These are phyloP conservation scores for Hemiscyllium ocellatum DNA, from an alignment of 2,113 vertebrate genomes.

Conservation along the genomic window DNA sequence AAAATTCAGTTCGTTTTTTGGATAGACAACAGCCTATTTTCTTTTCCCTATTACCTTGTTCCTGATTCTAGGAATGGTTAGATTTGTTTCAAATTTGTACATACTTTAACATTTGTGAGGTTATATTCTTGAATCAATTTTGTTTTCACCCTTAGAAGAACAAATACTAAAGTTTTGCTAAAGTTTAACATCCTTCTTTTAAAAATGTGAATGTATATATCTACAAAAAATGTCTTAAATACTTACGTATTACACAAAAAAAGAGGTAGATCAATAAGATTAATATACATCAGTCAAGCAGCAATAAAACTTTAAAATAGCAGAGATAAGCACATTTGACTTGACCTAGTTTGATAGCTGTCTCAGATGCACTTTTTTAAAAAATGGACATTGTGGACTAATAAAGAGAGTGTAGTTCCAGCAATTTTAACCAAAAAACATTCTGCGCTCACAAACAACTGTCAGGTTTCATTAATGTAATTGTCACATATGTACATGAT, in stretches of 20 bases:
- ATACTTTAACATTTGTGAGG: not conserved
- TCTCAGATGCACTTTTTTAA: not conserved
- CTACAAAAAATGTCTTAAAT: not conserved
- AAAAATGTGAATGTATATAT: not conserved
- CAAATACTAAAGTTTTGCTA: not conserved
- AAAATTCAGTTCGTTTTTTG: not conserved
- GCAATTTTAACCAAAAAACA: not conserved
- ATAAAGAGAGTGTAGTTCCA: not conserved
- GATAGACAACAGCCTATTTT: not conserved
- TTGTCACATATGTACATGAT: not conserved
- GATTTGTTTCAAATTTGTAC: not conserved
- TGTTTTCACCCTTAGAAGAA: not conserved
- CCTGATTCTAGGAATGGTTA: not conserved
- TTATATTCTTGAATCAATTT: not conserved
- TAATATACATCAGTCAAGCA: not conserved
- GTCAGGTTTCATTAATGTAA: not conserved
- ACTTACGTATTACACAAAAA: not conserved
- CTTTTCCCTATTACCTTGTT: not conserved
- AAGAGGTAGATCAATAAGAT: not conserved
- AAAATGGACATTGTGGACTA: not conserved
- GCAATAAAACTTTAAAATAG: not conserved
- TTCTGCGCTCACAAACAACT: not conserved
- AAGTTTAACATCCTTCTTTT: not conserved
- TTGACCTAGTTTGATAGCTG: not conserved
- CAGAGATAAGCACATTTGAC: slow-evolving; percentile 2